phyloP scores from a whole-genome alignment of 2,888 invertebrate species.

The Linhomoeus sp. region DNA sequence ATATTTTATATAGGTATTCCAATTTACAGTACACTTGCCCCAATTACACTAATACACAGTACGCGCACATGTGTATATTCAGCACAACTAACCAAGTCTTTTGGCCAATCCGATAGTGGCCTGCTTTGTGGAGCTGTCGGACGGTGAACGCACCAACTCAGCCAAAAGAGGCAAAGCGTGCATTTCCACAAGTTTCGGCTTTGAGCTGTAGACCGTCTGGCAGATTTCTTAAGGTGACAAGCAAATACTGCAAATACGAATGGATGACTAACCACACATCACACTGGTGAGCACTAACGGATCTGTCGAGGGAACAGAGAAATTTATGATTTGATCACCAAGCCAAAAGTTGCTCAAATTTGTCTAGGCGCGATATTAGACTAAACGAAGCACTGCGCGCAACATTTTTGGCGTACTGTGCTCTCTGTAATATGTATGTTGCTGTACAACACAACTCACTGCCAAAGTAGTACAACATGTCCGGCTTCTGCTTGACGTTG shows the following conservation, averaged over 20 bases:
- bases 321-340: too few relatives aligned
- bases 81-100: too few relatives aligned
- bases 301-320: too few relatives aligned
- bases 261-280: too few relatives aligned
- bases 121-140: neutral
- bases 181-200: conserved; percentile 2
- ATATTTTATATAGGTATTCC: too few relatives aligned
- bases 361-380: too few relatives aligned
- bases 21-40: neutral
- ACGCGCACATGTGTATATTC: neutral
- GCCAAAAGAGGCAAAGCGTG: conserved; percentile 3
- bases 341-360: too few relatives aligned
- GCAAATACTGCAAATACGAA: too few relatives aligned
- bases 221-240: neutral
- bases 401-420: too few relatives aligned
- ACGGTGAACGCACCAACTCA: conserved; percentile 2
- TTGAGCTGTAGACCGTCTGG: neutral
- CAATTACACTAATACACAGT: neutral
- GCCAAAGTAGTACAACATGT: conserved; percentile 1
- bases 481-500: conserved; percentile 6
- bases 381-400: too few relatives aligned
- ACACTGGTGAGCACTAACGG: too few relatives aligned
- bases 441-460: neutral
- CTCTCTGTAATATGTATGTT: neutral
- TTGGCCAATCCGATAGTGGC: too few relatives aligned